Conservation (phyloP, 2,113 vertebrate species). For the Stegostoma tigrinum region DNA sequence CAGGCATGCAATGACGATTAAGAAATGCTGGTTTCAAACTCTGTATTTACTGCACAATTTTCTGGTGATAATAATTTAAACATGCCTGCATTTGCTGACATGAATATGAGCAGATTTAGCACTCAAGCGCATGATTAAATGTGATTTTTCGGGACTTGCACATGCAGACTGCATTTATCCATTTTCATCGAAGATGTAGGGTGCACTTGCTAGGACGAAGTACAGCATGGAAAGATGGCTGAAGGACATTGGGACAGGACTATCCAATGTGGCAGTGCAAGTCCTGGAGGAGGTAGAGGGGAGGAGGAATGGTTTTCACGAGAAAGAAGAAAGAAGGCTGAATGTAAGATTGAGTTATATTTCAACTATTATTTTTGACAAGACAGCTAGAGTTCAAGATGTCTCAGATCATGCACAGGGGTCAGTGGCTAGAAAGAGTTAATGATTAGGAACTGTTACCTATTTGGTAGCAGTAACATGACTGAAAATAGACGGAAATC, state of each 20-base stretch:
- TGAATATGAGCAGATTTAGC: not conserved
- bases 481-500: too few relatives aligned
- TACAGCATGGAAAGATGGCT: not conserved
- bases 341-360: too few relatives aligned
- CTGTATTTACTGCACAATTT: not conserved
- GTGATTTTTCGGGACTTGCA: not conserved
- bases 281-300: too few relatives aligned
- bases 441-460: too few relatives aligned
- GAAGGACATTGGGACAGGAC: too few relatives aligned
- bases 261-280: not conserved
- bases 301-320: not conserved
- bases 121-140: not conserved
- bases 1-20: not conserved
- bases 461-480: too few relatives aligned
- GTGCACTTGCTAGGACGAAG: not conserved
- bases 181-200: not conserved
- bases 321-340: too few relatives aligned
- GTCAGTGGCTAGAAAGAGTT: too few relatives aligned
- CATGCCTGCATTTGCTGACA: not conserved
- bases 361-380: too few relatives aligned
- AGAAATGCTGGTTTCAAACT: not conserved
- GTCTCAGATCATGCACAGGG: too few relatives aligned
- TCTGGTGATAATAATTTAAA: not conserved
- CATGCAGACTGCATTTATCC: not conserved
- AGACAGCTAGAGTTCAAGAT: too few relatives aligned